Evolutionary conservation across 2,797 vertebrate species (phyloP).

Genomic region (Poecilia velifera): DNA sequence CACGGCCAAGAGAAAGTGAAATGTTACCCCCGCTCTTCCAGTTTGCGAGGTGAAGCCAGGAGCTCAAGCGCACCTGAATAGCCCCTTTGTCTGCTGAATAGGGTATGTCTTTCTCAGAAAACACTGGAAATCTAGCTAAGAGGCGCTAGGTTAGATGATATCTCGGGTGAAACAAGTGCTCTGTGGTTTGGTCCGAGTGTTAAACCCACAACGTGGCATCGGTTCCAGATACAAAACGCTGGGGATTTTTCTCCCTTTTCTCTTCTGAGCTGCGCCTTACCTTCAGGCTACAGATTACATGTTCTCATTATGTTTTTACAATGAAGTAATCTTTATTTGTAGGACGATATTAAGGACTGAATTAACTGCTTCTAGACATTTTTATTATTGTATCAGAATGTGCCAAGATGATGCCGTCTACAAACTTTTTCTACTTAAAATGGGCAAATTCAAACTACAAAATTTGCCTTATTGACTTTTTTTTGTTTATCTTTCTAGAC

Average conservation of each 20-base stretch:
- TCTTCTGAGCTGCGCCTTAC: not conserved
- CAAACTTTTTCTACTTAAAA: not conserved
- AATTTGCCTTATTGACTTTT: no score
- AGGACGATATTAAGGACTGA: not conserved
- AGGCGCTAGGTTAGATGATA: slow-evolving; percentile 71
- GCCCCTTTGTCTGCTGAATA: slow-evolving; percentile 65
- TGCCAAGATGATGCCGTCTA: not conserved
- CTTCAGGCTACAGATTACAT: not conserved
- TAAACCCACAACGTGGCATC: slow-evolving; percentile 46
- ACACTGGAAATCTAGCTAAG: slow-evolving; percentile 52
- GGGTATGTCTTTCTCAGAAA: slow-evolving; percentile 70
- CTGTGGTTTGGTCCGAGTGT: slow-evolving; percentile 41
- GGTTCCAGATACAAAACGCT: slow-evolving; percentile 38
- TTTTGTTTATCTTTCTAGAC: no score
- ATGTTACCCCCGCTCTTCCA: slow-evolving; percentile 56
- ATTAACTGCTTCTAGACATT: not conserved
- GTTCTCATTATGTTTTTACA: not conserved
- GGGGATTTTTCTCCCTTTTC: not conserved
- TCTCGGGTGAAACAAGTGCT: slow-evolving; percentile 66
- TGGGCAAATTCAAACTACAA: no score
- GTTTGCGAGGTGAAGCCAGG: slow-evolving; percentile 42
- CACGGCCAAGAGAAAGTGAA: slow-evolving; percentile 67
- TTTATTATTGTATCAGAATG: not conserved
- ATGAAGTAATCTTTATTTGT: not conserved
- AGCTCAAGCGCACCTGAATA: slow-evolving; percentile 63